Evolutionary conservation across 1,140 invertebrate species (phyloP).

Genomic region (Maniola jurtina): DNA sequence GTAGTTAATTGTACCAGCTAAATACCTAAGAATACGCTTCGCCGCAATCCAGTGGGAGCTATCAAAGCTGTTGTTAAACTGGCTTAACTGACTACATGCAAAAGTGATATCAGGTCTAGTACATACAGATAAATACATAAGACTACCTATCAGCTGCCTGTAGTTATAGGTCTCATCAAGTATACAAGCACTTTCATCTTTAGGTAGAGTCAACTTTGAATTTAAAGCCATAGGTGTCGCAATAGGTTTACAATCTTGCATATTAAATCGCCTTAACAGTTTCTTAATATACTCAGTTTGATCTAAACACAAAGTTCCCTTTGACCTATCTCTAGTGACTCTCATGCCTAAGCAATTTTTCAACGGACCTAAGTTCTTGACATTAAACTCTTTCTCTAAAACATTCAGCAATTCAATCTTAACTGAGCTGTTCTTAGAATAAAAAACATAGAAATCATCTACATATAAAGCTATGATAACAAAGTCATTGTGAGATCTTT

Average conservation of each 20-base stretch:
- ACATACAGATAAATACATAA: slow-evolving; percentile 15
- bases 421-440: too few species aligned
- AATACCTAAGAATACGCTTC: slow-evolving; percentile 17
- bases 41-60: slow-evolving; percentile 11
- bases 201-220: too few species aligned
- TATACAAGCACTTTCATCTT: too few species aligned
- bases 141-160: slow-evolving; percentile 8
- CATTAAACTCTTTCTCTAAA: slow-evolving; percentile 5
- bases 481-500: background rate
- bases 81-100: slow-evolving; percentile 16
- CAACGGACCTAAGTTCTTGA: slow-evolving; percentile 7
- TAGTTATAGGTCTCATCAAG: background rate
- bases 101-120: slow-evolving; percentile 12
- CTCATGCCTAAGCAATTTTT: slow-evolving; percentile 11
- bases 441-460: slow-evolving; percentile 18
- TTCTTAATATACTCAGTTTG: slow-evolving; percentile 9
- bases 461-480: slow-evolving; percentile 20
- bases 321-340: background rate
- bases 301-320: slow-evolving; percentile 8
- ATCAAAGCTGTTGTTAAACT: slow-evolving; percentile 5
- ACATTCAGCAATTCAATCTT: slow-evolving; percentile 4
- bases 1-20: slow-evolving; percentile 11
- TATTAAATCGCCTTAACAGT: slow-evolving; percentile 7
- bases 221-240: background rate
- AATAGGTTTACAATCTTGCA: slow-evolving; percentile 11